A percentile compares a stretch with the other conserved stretches of the same genome.
Conservation (phyloP, 2,797 vertebrate species). For the Champsocephalus esox region DNA sequence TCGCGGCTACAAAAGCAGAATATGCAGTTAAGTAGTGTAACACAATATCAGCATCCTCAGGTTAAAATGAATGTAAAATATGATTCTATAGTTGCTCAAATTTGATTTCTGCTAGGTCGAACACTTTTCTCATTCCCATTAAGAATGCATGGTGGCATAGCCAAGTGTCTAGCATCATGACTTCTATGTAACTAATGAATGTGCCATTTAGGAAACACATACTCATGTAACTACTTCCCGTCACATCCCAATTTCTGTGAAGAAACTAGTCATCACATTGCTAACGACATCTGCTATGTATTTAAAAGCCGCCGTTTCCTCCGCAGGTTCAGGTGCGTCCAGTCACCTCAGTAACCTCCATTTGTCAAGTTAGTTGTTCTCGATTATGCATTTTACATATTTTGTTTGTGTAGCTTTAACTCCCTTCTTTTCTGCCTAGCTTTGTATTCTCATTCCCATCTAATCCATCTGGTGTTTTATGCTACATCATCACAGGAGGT, state of each 20-base stretch:
- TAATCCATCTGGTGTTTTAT: slow-evolving; percentile 87
- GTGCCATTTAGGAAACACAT: slow-evolving; percentile 57
- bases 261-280: slow-evolving; percentile 85
- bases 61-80: slow-evolving; percentile 35
- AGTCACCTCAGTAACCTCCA: slow-evolving; percentile 98
- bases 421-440: slow-evolving; percentile 86
- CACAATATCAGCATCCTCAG: slow-evolving; percentile 27
- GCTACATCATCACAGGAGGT: slow-evolving; percentile 89
- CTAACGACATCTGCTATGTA: slow-evolving; percentile 77
- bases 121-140: slow-evolving; percentile 33
- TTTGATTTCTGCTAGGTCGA: slow-evolving; percentile 32
- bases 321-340: slow-evolving; percentile 93
- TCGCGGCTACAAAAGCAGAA: neutral
- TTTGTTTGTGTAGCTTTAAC: slow-evolving; percentile 73
- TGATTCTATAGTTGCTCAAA: slow-evolving; percentile 12
- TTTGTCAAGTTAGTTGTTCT: slow-evolving; percentile 97
- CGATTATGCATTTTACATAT: slow-evolving; percentile 93
- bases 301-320: slow-evolving; percentile 91
- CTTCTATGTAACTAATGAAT: slow-evolving; percentile 77
- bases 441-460: slow-evolving; percentile 84
- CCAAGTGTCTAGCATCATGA: slow-evolving; percentile 68
- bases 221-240: slow-evolving; percentile 49
- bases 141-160: slow-evolving; percentile 59
- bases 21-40: slow-evolving; percentile 5
- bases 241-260: slow-evolving; percentile 56